Conservation (phyloP, 2,113 vertebrate species). For the Serinus canaria region DNA sequence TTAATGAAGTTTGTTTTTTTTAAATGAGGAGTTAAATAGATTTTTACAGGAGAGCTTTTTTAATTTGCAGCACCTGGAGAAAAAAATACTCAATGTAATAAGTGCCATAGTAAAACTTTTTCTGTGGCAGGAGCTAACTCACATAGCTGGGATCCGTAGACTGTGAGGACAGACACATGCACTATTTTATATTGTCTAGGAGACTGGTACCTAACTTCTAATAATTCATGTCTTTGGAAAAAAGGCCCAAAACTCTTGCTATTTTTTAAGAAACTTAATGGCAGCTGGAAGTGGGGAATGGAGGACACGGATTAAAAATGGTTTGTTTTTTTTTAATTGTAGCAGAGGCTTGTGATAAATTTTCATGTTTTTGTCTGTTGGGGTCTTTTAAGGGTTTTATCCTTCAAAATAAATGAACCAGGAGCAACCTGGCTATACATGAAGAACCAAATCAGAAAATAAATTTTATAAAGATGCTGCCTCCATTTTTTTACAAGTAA, state of each 20-base stretch:
- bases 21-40: background rate
- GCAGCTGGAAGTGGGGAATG: background rate
- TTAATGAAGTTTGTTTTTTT: conserved; percentile 11
- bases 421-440: background rate
- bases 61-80: background rate
- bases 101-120: conserved; percentile 3
- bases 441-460: background rate
- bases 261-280: background rate
- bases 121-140: background rate
- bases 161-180: background rate
- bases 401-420: background rate
- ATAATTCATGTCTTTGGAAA: background rate
- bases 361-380: background rate
- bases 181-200: background rate
- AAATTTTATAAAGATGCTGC: background rate
- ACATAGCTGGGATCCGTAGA: background rate
- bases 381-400: background rate
- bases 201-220: background rate
- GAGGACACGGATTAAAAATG: background rate
- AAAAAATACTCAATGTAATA: background rate
- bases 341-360: background rate
- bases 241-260: background rate
- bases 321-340: background rate
- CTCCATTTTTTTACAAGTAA: background rate
- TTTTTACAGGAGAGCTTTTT: background rate